Conservation (phyloP, 2,113 vertebrate species). For the Rhinopomastus cyanomelas region DNA sequence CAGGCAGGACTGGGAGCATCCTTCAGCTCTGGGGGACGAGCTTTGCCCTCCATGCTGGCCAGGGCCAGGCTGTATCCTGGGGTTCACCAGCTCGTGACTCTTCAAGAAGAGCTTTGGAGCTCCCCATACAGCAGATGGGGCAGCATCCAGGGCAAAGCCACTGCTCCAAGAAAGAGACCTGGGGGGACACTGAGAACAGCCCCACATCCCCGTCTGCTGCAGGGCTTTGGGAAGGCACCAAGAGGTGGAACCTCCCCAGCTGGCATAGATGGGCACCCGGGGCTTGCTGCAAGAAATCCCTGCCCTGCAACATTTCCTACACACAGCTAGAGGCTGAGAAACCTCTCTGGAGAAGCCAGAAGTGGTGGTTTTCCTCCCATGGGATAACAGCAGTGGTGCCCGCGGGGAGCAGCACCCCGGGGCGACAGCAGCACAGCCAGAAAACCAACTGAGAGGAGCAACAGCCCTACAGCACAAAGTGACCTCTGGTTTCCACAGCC, state of each 20-base stretch:
- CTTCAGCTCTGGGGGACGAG: not conserved
- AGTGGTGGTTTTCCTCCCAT: not conserved
- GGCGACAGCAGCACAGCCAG: not conserved
- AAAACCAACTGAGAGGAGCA: not conserved
- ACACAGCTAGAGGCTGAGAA: not conserved
- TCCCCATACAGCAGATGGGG: fast-evolving
- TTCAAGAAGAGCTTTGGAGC: not conserved
- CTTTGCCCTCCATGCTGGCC: fast-evolving
- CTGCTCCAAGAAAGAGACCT: not conserved
- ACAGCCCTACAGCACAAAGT: not conserved
- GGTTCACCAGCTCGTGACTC: not conserved
- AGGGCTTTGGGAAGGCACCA: not conserved
- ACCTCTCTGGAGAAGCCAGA: not conserved
- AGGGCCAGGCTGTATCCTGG: not conserved
- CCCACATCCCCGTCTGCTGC: not conserved
- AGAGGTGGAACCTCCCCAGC: not conserved
- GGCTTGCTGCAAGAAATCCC: slow-evolving; percentile 48
- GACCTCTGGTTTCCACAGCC: slow-evolving; percentile 17
- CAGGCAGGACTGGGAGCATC: not conserved
- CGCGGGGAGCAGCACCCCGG: not conserved
- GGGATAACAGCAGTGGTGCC: not conserved
- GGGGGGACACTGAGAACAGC: not conserved
- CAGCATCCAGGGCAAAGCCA: not conserved
- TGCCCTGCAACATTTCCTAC: slow-evolving; percentile 42
- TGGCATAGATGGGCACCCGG: not conserved